Conservation (phyloP, 2,888 invertebrate species). For the Leuctra nigra region DNA sequence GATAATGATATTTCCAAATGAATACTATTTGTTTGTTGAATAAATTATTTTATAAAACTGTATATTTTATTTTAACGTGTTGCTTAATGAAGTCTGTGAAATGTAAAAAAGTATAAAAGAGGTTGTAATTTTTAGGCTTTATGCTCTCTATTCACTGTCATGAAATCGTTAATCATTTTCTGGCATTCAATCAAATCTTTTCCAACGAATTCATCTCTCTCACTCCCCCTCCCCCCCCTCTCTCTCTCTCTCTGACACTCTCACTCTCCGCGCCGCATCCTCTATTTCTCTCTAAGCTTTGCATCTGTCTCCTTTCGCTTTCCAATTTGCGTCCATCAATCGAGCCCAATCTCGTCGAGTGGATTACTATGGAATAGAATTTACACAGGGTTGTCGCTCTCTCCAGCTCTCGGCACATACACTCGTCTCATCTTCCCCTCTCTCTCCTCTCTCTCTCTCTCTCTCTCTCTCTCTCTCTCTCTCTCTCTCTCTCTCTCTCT, state of each 20-base stretch:
- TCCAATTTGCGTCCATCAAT: constrained; percentile 66
- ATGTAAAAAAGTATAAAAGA: too few relatives aligned
- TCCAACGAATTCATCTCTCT: constrained; percentile 17
- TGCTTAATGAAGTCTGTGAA: too few relatives aligned
- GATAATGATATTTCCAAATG: too few relatives aligned
- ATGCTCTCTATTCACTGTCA: not conserved
- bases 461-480: constrained; percentile 26
- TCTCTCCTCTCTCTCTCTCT: constrained; percentile 29
- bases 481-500: constrained; percentile 29
- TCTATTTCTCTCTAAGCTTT: constrained; percentile 2
- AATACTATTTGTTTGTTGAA: too few relatives aligned
- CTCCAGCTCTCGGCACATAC: constrained; percentile 19
- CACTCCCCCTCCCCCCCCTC: constrained; percentile 10
- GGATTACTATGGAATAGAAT: constrained; percentile 63
- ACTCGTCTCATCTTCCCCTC: constrained; percentile 29
- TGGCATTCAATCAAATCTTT: constrained; percentile 8
- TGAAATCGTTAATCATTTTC: constrained; percentile 2
- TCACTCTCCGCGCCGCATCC: constrained; percentile 4
- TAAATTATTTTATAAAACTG: too few relatives aligned
- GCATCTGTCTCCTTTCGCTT: constrained; percentile 35
- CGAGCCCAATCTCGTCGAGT: constrained; percentile 62
- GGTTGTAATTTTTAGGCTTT: too few relatives aligned
- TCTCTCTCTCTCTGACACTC: not conserved
- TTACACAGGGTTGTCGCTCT: constrained; percentile 47
- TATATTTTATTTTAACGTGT: too few relatives aligned